Evolutionary conservation across 2,888 invertebrate genomes (phyloP).

Genomic region (Scaptomyza reducta): DNA sequence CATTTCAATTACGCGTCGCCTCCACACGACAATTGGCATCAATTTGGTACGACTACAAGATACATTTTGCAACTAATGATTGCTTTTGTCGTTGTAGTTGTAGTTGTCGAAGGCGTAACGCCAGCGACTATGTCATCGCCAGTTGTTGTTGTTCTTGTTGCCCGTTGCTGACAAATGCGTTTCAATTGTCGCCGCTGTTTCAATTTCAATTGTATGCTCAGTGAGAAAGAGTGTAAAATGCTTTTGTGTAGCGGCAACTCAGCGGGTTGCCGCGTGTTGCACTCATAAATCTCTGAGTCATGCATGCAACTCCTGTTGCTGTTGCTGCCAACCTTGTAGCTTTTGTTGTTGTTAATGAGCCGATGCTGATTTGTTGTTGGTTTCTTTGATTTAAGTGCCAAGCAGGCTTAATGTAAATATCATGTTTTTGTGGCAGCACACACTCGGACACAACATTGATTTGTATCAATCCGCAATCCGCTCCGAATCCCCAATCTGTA

Average conservation of each 20-base stretch:
- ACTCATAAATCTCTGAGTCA: conserved; percentile 43
- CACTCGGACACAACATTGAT: conserved; percentile 62
- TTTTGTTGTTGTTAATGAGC: conserved; percentile 54
- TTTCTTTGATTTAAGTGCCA: conserved; percentile 44
- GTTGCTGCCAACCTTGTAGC: neutral
- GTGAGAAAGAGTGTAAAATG: conserved; percentile 37
- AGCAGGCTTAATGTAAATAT: conserved; percentile 74
- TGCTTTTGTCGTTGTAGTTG: conserved; percentile 34
- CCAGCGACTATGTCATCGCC: conserved; percentile 26
- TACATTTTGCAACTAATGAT: conserved; percentile 59
- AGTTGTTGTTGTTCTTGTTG: conserved; percentile 32
- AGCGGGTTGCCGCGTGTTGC: conserved; percentile 26
- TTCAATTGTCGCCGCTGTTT: conserved; percentile 70
- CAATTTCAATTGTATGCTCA: conserved; percentile 50
- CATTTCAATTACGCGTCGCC: conserved; percentile 71
- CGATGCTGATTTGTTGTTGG: conserved; percentile 29
- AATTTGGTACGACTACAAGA: conserved; percentile 63
- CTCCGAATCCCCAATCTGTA: conserved; percentile 33
- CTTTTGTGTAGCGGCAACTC: conserved; percentile 42
- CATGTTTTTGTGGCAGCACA: conserved; percentile 55
- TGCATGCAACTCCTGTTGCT: conserved; percentile 23
- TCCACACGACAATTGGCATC: conserved; percentile 66
- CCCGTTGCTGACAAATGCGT: conserved; percentile 67
- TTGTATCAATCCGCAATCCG: conserved; percentile 71
- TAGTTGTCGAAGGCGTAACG: conserved; percentile 26